Conservation (phyloP, 1,140 invertebrate species). For the Lucilia cuprina region DNA sequence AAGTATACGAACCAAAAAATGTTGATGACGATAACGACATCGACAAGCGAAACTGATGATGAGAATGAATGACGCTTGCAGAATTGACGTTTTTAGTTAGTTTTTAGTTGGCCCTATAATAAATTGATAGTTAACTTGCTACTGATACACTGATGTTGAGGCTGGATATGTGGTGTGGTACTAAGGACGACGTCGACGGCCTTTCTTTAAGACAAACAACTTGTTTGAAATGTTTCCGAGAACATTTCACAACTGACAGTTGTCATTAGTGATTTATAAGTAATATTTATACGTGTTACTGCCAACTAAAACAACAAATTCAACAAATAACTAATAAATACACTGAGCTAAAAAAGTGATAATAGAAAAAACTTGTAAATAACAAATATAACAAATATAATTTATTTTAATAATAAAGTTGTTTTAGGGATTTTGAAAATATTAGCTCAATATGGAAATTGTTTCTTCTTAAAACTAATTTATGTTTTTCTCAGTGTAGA, state of each 20-base stretch:
- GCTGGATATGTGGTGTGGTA: not conserved
- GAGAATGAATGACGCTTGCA: constrained; percentile 4
- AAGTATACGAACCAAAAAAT: not conserved
- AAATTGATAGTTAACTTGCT: not conserved
- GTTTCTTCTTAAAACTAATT: too few relatives aligned
- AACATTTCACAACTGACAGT: constrained; percentile 34
- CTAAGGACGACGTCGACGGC: not conserved
- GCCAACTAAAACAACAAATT: constrained; percentile 7
- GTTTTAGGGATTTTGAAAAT: too few relatives aligned
- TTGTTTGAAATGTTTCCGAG: constrained; percentile 34
- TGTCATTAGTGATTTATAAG: constrained; percentile 37
- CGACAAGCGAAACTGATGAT: constrained; percentile 34
- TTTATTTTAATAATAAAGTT: too few relatives aligned
- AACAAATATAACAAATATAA: too few relatives aligned
- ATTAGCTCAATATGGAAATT: too few relatives aligned
- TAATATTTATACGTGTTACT: constrained; percentile 32
- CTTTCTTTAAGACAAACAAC: constrained; percentile 30
- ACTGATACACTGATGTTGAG: not conserved
- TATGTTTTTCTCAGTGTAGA: too few relatives aligned
- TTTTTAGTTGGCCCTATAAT: not conserved
- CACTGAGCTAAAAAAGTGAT: not conserved
- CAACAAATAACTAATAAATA: not conserved
- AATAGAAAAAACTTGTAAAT: too few relatives aligned
- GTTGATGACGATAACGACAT: constrained; percentile 29
- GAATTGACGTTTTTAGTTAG: not conserved